Evolutionary conservation across 2,797 vertebrate species (phyloP).

Genomic region (Gymnothorax javanicus): DNA sequence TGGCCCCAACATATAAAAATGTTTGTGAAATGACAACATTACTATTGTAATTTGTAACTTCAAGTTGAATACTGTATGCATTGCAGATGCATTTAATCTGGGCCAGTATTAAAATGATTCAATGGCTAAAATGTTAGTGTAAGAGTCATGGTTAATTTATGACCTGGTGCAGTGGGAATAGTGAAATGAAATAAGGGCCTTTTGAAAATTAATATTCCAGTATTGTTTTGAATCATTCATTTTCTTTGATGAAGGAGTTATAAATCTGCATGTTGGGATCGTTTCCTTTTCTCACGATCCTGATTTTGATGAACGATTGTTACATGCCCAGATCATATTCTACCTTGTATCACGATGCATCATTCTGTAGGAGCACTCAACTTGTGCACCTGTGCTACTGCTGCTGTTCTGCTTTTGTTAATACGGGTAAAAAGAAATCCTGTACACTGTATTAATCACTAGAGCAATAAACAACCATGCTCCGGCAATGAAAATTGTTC

Average conservation of each 20-base stretch:
- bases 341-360: slow-evolving; percentile 50
- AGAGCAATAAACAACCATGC: slow-evolving; percentile 4
- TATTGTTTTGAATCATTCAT: slow-evolving; percentile 7
- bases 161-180: not conserved
- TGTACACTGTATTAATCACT: slow-evolving; percentile 36
- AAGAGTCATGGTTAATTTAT: not conserved
- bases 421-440: not conserved
- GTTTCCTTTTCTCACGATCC: slow-evolving; percentile 27
- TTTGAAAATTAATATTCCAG: slow-evolving; percentile 1
- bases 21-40: not conserved
- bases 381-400: slow-evolving; percentile 26
- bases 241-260: slow-evolving; percentile 38
- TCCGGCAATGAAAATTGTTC: not conserved
- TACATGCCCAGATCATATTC: slow-evolving; percentile 44
- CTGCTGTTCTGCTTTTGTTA: not conserved
- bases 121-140: not conserved
- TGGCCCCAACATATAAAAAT: not conserved
- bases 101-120: not conserved
- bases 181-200: not conserved
- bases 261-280: slow-evolving; percentile 33
- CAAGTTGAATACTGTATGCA: not conserved
- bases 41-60: not conserved
- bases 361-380: slow-evolving; percentile 32
- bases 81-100: not conserved
- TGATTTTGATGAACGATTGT: slow-evolving; percentile 49